Base-by-base conservation (phyloP, 2,888 invertebrate genomes). In the Anodontia alba region DNA sequence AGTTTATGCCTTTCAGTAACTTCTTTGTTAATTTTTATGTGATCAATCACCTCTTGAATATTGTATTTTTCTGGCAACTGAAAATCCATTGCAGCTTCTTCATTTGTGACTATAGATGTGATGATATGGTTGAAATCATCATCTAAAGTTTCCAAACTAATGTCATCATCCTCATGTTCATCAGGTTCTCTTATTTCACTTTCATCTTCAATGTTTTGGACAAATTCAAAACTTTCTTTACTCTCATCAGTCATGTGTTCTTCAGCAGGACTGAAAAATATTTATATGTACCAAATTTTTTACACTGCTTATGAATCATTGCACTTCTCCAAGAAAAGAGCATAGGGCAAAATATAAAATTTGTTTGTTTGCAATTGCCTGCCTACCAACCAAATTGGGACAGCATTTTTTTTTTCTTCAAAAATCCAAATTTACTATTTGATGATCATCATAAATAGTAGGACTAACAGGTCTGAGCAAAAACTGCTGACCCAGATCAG, bases 41-140 rank as follows among this genome's bases (percentile, higher is more conserved):
- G 12, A 12, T 75, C 26, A 7, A 36, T 38, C 3, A 68, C 12
- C 2, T 23, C 17, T 15, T 68, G 1, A 7, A 69, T 8, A 49
- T 23, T 36, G 1, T 43, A 76, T 43, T 46, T 33, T 26, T 76
- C 70, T 8, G 70, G 70, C 29, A 76, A 43, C 20, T 76, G 31
- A 43, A 76, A 62, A 42, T 76, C 31, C 36, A 54, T 26, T 10
- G 54, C 57, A 20, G 36, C 69, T 42, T 23, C 38, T 38, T 54
- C 69, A 0, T 29, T 15, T n/a, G 38, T 17, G 1, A 42, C 38
- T 17, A 76, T 69, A 3, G 54, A 51, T 20, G 54, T 1, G 17
- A 54, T 62, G 20, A 76, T 36, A 42, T 46, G 0, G 23, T 62
- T 46, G 31, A 71, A 57, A 0, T 70, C 70, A 76, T 57, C 70